Evolutionary conservation across 2,113 vertebrate species (phyloP).

Genomic region (Lamprologus tigripictilis): DNA sequence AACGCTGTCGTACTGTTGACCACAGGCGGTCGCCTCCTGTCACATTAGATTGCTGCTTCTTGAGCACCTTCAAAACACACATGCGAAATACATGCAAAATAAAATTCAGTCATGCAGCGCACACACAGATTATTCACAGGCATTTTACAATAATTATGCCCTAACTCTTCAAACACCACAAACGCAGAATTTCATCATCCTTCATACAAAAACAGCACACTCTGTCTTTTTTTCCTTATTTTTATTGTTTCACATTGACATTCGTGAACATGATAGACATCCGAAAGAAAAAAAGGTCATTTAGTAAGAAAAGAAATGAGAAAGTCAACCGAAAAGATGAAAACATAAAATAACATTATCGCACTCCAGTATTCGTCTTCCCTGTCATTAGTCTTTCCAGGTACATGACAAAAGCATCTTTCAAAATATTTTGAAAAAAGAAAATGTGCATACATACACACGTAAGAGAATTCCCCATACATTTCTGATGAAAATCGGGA

Average conservation of each 20-base stretch:
- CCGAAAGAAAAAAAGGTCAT: not conserved
- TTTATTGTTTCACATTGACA: not conserved
- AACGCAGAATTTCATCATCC: not conserved
- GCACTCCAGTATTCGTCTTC: accelerated
- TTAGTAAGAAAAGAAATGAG: not conserved
- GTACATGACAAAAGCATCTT: not conserved
- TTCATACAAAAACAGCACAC: not conserved
- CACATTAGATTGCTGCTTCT: not conserved
- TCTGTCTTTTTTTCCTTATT: not conserved
- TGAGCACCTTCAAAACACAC: not conserved
- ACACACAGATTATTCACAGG: not conserved
- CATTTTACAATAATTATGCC: not conserved
- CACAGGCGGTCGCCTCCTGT: not conserved
- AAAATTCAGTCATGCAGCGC: not conserved
- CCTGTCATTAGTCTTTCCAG: not conserved
- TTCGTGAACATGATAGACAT: not conserved
- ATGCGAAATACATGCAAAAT: not conserved
- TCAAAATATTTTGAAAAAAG: not conserved
- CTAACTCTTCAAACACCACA: not conserved
- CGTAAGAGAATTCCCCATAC: not conserved
- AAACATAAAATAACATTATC: not conserved
- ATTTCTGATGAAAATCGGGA: accelerated
- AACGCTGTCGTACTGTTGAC: not conserved
- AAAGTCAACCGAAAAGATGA: not conserved
- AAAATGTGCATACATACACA: not conserved